Evolutionary conservation across 1,140 invertebrate species (phyloP).

Genomic region (Drosophila neocordata): DNA sequence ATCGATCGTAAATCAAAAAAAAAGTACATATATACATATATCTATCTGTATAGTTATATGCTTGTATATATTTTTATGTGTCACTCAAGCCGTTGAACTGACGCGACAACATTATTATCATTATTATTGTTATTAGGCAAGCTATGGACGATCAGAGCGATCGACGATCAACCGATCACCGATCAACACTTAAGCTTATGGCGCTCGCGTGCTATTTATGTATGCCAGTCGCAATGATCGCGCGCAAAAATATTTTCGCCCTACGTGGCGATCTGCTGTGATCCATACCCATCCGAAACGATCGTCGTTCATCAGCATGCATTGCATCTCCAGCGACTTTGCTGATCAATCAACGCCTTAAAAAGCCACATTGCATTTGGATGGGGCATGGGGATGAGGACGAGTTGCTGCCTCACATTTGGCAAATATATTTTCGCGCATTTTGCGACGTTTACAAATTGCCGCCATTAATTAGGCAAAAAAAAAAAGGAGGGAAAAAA

Average conservation of each 20-base stretch:
- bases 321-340: conserved; percentile 42
- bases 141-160: conserved; percentile 31
- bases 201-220: conserved; percentile 79
- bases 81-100: conserved; percentile 76
- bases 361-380: conserved; percentile 52
- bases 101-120: conserved; percentile 58
- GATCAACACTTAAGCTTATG: conserved; percentile 76
- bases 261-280: conserved; percentile 52
- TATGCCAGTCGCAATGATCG: conserved; percentile 67
- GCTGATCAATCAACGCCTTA: conserved; percentile 81
- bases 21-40: conserved; percentile 5
- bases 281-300: conserved; percentile 31
- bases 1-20: conserved; percentile 47
- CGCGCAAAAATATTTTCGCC: conserved; percentile 43
- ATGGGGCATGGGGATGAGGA: background rate
- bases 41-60: conserved; percentile 26
- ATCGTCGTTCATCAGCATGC: conserved; percentile 70
- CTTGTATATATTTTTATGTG: conserved; percentile 40
- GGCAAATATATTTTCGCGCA: conserved; percentile 78
- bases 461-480: conserved; percentile 80
- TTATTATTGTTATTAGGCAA: conserved; percentile 48
- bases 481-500: conserved; percentile 26
- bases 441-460: conserved; percentile 82
- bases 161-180: conserved; percentile 37
- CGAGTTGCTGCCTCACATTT: conserved; percentile 52